phyloP scores from a whole-genome alignment of 2,113 vertebrate species.

The Rhinoderma darwinii region DNA sequence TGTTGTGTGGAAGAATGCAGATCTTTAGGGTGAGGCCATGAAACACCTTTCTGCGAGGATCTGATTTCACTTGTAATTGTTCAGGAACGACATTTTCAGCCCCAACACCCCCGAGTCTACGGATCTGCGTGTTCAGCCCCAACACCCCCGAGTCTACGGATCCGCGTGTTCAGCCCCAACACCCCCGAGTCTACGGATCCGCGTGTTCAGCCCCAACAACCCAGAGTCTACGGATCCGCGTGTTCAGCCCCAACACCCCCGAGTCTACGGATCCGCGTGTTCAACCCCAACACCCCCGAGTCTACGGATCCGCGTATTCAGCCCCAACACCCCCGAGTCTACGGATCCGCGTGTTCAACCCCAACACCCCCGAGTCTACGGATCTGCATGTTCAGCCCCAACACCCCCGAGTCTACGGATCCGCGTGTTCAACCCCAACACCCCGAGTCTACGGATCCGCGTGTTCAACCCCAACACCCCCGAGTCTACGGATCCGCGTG shows the following conservation, averaged over 20 bases:
- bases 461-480: not conserved
- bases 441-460: not conserved
- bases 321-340: not conserved
- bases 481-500: not conserved
- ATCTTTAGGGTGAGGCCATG: not conserved
- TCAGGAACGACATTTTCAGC: not conserved
- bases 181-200: not conserved
- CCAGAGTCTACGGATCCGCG: not conserved
- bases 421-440: not conserved
- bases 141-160: not conserved
- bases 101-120: not conserved
- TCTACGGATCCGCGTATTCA: not conserved
- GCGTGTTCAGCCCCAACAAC: not conserved
- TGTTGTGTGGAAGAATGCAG: conserved; percentile 24
- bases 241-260: not conserved
- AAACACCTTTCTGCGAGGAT: conserved; percentile 31
- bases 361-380: not conserved
- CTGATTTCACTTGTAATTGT: conserved; percentile 21
- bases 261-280: not conserved
- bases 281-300: not conserved
- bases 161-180: not conserved
- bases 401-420: not conserved
- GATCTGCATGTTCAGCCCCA: not conserved
- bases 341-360: not conserved
- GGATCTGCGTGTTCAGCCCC: not conserved